Conservation (phyloP, 2,888 invertebrate species). For the Choristoneura rosaceana region DNA sequence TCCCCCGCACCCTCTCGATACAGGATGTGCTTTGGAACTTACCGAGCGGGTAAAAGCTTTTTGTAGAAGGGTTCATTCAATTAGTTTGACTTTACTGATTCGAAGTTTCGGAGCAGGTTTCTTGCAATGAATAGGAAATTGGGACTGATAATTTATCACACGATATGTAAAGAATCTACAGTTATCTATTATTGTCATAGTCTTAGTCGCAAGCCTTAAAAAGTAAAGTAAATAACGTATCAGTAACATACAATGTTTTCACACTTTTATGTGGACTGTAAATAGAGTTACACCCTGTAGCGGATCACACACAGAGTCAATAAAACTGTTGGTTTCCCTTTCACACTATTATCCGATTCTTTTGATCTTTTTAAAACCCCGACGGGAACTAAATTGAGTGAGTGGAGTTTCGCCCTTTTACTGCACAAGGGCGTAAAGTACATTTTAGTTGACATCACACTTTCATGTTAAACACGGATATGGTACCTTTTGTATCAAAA, state of each 20-base stretch:
- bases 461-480: not conserved
- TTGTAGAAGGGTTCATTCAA: slow-evolving; percentile 40
- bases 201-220: slow-evolving; percentile 1
- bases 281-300: slow-evolving; percentile 53
- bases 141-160: not conserved
- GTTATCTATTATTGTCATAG: not conserved
- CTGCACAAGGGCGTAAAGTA: slow-evolving; percentile 17
- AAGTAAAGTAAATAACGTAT: slow-evolving; percentile 32
- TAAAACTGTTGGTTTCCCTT: slow-evolving; percentile 68
- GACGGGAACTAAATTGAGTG: slow-evolving; percentile 58
- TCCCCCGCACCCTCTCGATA: slow-evolving; percentile 42
- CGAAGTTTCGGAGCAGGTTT: not conserved
- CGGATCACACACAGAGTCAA: slow-evolving; percentile 65
- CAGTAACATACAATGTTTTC: slow-evolving; percentile 22
- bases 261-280: slow-evolving; percentile 39
- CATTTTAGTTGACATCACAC: slow-evolving; percentile 6
- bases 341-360: slow-evolving; percentile 60
- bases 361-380: slow-evolving; percentile 73
- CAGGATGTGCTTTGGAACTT: slow-evolving; percentile 43
- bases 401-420: slow-evolving; percentile 47
- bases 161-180: not conserved
- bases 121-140: not conserved
- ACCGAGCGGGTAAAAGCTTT: slow-evolving; percentile 37
- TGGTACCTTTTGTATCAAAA: not conserved
- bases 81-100: slow-evolving; percentile 28